Evolutionary conservation across 2,797 vertebrate species (phyloP).

Genomic region (Platalea minor): DNA sequence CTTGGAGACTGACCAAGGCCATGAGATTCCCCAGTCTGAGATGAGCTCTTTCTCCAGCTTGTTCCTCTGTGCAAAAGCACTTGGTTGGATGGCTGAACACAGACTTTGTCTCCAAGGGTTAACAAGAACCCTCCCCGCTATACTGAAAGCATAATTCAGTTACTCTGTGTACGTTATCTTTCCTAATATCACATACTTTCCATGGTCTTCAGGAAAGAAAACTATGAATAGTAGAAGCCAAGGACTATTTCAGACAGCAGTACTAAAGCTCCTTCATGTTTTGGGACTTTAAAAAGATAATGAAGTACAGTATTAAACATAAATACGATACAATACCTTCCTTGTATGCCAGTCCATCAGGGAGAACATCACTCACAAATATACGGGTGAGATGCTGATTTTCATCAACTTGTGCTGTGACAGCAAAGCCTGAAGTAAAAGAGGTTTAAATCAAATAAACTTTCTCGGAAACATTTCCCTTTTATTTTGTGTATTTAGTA

Average conservation of each 20-base stretch:
- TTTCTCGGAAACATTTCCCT: not conserved
- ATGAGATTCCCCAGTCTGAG: not conserved
- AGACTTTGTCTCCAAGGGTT: not conserved
- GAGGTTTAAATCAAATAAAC: not conserved
- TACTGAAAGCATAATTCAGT: not conserved
- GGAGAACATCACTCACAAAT: conserved; percentile 88
- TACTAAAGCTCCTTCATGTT: not conserved
- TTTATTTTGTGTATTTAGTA: not conserved
- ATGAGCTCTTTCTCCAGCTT: not conserved
- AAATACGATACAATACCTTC: conserved; percentile 77
- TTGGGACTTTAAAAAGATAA: not conserved
- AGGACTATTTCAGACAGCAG: not conserved
- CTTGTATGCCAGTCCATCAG: conserved; percentile 82
- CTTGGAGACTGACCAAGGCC: not conserved
- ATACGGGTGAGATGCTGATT: conserved; percentile 82
- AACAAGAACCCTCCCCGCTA: not conserved
- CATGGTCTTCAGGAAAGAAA: not conserved
- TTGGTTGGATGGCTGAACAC: not conserved
- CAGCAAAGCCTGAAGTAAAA: conserved; percentile 83
- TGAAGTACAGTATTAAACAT: not conserved
- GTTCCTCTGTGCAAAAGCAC: not conserved
- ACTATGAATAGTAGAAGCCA: not conserved
- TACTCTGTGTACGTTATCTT: not conserved
- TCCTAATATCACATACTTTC: not conserved
- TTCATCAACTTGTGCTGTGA: conserved; percentile 85